Conservation (phyloP, 2,797 vertebrate species). For the Phalanger gymnotis region DNA sequence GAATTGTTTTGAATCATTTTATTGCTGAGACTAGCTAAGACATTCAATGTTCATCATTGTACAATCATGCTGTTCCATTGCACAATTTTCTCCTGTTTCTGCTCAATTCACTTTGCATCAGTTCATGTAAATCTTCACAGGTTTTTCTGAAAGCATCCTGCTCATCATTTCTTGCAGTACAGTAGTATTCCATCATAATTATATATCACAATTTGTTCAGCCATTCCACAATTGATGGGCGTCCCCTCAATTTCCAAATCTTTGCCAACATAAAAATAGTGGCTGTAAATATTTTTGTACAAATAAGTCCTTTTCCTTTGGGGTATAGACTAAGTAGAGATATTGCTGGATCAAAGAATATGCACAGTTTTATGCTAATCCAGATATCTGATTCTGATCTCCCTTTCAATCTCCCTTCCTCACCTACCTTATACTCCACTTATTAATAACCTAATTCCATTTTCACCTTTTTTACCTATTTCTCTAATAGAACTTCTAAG, state of each 20-base stretch:
- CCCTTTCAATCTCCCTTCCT: not conserved
- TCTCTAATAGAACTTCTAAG: not conserved
- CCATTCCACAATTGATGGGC: not conserved
- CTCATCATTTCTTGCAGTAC: not conserved
- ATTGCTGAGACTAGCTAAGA: not conserved
- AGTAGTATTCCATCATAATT: not conserved
- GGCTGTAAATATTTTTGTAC: not conserved
- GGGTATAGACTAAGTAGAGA: not conserved
- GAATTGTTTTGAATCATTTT: not conserved
- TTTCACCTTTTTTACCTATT: not conserved
- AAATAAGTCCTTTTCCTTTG: not conserved
- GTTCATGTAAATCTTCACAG: not conserved
- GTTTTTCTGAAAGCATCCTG: not conserved
- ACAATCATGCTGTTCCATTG: not conserved
- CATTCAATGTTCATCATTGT: not conserved
- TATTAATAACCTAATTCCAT: not conserved
- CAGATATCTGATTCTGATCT: not conserved
- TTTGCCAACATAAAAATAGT: not conserved
- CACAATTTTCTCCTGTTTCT: not conserved
- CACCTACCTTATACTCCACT: not conserved
- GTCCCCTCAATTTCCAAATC: not conserved
- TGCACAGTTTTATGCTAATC: not conserved
- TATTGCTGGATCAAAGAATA: not conserved
- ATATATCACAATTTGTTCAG: not conserved
- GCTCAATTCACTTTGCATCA: not conserved